phyloP scores from a whole-genome alignment of 2,113 vertebrate genomes.

The Ursus arctos region DNA sequence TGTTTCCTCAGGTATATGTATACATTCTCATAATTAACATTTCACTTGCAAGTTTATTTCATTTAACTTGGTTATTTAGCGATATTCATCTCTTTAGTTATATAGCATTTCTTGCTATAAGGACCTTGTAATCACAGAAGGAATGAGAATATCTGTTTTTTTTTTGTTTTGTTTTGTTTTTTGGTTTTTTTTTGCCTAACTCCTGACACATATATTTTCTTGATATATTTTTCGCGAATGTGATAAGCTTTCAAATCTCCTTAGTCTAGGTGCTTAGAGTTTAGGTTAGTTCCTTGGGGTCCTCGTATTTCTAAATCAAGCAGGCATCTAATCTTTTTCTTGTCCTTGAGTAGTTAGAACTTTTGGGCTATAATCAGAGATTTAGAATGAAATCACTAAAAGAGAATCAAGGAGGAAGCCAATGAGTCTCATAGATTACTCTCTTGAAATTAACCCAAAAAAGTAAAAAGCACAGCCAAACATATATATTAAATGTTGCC shows the following conservation, averaged over 20 bases:
- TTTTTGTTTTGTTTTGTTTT: neutral
- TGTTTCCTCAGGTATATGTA: neutral
- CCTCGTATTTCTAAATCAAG: conserved; percentile 53
- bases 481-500: neutral
- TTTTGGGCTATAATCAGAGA: neutral
- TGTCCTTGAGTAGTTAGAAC: neutral
- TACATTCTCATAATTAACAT: neutral
- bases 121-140: neutral
- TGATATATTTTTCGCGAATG: neutral
- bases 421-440: neutral
- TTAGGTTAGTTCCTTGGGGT: neutral
- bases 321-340: neutral
- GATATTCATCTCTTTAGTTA: neutral
- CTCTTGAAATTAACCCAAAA: neutral
- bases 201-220: neutral
- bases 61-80: conserved; percentile 21
- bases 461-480: neutral
- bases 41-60: neutral
- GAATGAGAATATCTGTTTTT: neutral
- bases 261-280: neutral
- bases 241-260: conserved; percentile 7
- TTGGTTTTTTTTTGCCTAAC: neutral
- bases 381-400: conserved; percentile 1
- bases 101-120: neutral
- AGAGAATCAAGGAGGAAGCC: neutral